Evolutionary conservation across 2,113 vertebrate species (phyloP).

Genomic region (Polyodon spathula): DNA sequence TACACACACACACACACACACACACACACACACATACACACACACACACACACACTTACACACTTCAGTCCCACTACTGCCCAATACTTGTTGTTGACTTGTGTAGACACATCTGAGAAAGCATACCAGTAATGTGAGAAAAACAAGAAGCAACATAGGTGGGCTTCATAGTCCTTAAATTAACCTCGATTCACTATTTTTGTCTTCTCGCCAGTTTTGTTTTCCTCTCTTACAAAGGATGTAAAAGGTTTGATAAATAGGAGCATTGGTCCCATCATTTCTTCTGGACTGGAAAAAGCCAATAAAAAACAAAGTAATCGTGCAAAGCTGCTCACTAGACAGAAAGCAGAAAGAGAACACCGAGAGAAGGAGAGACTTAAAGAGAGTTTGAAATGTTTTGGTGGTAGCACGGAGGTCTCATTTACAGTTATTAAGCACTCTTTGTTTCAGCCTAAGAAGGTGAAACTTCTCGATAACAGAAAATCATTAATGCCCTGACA

Average conservation of each 20-base stretch:
- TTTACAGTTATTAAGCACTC: not conserved
- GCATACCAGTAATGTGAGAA: too few species aligned
- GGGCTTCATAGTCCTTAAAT: too few species aligned
- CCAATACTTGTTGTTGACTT: too few species aligned
- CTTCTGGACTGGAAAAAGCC: not conserved
- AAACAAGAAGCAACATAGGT: too few species aligned
- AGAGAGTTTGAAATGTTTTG: not conserved
- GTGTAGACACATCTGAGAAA: too few species aligned
- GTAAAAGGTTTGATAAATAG: not conserved
- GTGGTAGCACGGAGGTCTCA: not conserved
- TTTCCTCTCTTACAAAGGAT: not conserved
- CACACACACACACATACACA: too few species aligned
- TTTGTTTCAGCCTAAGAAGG: not conserved
- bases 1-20: too few species aligned
- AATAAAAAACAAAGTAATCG: not conserved
- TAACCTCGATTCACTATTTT: too few species aligned
- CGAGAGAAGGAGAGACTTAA: not conserved
- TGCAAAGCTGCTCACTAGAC: not conserved
- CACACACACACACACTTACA: too few species aligned
- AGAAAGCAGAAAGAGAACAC: not conserved
- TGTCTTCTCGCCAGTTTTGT: too few species aligned
- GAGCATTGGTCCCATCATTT: not conserved
- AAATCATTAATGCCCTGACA: not conserved
- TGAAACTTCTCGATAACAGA: not conserved
- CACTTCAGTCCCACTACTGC: too few species aligned